Percentiles rank a stretch among this genome's conserved stretches.
Conservation (phyloP, 2,113 vertebrate species). For the Ginglymostoma cirratum region DNA sequence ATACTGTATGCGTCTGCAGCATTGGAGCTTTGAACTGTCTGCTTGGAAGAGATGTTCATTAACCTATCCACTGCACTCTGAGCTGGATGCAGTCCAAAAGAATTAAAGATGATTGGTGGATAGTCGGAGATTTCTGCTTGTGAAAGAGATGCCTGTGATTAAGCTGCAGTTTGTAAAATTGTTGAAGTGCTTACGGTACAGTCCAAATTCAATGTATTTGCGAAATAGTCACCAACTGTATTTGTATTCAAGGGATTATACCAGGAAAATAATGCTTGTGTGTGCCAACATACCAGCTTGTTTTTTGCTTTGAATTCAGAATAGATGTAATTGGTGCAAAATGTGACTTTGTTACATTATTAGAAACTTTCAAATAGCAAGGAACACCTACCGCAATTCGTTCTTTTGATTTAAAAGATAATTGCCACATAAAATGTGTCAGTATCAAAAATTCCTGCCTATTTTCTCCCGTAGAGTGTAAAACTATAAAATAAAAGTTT, state of each 20-base stretch:
- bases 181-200: neutral
- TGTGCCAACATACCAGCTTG: neutral
- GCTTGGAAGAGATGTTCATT: constrained; percentile 36
- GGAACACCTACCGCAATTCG: neutral
- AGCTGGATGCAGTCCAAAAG: constrained; percentile 29
- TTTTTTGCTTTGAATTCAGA: neutral
- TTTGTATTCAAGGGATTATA: constrained; percentile 22
- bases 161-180: constrained; percentile 31
- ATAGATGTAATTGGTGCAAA: neutral
- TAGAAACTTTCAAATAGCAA: constrained; percentile 12
- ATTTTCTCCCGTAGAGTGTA: neutral
- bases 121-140: constrained; percentile 31
- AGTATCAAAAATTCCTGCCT: neutral
- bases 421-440: neutral
- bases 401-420: neutral
- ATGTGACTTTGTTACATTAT: neutral
- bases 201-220: neutral
- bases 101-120: constrained; percentile 12
- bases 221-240: constrained; percentile 20
- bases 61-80: constrained; percentile 21
- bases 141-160: constrained; percentile 4
- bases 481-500: neutral
- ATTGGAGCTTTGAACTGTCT: constrained; percentile 34
- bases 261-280: neutral
- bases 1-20: constrained; percentile 28